Base-by-base conservation (phyloP, 2,797 vertebrate genomes). In the Mastacembelus armatus region DNA sequence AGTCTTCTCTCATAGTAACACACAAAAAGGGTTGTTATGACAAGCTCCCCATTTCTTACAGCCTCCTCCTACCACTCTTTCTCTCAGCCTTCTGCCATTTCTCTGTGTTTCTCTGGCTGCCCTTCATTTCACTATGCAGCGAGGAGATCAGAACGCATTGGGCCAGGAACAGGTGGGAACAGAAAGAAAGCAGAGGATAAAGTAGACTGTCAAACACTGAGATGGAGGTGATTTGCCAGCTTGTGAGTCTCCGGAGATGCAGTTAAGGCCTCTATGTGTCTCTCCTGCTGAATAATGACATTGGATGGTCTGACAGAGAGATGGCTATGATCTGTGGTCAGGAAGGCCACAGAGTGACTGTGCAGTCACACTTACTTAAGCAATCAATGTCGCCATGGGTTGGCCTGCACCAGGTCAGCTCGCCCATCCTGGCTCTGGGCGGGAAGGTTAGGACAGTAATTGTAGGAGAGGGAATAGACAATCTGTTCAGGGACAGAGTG, bases 211-310 rank as follows among this genome's bases (percentile, higher is more conserved):
- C 69, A 75, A 45, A 71, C 42, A 16, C 47, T 14, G 60, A 64
- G 61, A 77, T 65, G 51, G 74, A 51, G 50, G 12, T 63, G 66
- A 82, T 76, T 72, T 76, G 5, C 59, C 5, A 7, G 26, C 42
- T 68, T 21, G 26, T 55, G 33, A 70, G 55, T 76, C 73, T 73
- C 57, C 55, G 21, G 69, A 70, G 76, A 57, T 43, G 42, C 30
- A 59, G 65, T 66, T 73, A 51, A 63, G 32, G 58, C 52, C 45
- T 55, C 29, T 22, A 22, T 42, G 57, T 38, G 51, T 76, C 35
- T 62, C 54, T 36, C n/a, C 75, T 62, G 58, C 69, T 49, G 40
- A 78, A 77, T 84, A 84, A 84, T 80, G 50, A 86, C 62, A 67
- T 76, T 15, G 7, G 71, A 69, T 26, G 52, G 60, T 62, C 71